Evolutionary conservation across 2,113 vertebrate genomes (phyloP).

Genomic region (Rynchops niger): DNA sequence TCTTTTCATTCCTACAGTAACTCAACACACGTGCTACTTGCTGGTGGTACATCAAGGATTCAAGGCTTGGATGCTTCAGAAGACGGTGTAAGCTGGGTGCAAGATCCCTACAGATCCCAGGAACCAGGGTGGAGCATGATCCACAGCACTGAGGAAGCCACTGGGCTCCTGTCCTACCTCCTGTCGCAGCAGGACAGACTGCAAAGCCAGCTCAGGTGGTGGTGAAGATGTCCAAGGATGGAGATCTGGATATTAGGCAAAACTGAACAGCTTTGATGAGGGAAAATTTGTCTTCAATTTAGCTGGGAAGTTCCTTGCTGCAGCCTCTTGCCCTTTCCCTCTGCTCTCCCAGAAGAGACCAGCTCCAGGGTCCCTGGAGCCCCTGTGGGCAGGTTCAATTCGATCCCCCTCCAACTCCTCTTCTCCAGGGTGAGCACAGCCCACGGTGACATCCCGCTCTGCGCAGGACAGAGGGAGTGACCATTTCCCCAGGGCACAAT

Average conservation of each 20-base stretch:
- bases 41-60: background rate
- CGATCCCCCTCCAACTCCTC: background rate
- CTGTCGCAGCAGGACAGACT: background rate
- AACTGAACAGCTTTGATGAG: background rate
- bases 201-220: background rate
- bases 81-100: background rate
- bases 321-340: background rate
- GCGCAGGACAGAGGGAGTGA: background rate
- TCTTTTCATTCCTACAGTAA: background rate
- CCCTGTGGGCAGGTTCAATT: fast-evolving
- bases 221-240: background rate
- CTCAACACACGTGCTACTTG: background rate
- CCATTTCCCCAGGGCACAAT: background rate
- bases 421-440: background rate
- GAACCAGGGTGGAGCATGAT: background rate
- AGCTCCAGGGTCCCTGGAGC: background rate
- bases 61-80: background rate
- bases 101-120: background rate
- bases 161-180: background rate
- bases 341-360: background rate
- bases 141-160: background rate
- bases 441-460: background rate
- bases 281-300: background rate
- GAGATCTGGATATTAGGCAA: background rate
- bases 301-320: background rate